Base-by-base conservation (phyloP, 2,113 vertebrate species). In the Nyctereutes procyonoides region DNA sequence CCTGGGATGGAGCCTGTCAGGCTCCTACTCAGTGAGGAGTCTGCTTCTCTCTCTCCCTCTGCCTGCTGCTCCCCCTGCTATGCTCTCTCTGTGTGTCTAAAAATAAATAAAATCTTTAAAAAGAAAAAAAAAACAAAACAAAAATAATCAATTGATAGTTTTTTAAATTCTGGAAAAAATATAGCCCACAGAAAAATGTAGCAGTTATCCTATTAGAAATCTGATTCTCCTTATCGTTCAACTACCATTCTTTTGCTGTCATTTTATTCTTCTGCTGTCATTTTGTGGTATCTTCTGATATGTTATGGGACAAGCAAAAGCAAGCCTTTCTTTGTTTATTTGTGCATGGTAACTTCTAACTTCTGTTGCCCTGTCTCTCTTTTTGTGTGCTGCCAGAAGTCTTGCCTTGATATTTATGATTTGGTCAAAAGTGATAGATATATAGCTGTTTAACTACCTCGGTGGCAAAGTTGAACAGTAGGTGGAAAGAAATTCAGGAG, bases 341-440 rank as follows among this genome's bases (percentile, higher is more conserved):
- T 65, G 26, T 63, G 9, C 60, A 60, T 2, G 19, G 15, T 77
- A 51, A 51, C 20, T 90, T 88, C 71, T 96, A 62, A 63, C 20
- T 88, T 96, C 51, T 93, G 0, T 38, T 90, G n/a, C 22, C 48
- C 19, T 62, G 9, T 77, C 48, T 93, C 10, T 92, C 10, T 92
- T 82, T 87, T 67, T 76, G 74, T 92, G 60, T 92, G 24, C 73
- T 67, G 11, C 63, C 35, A 79, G 63, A 58, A 91, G n/a, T 76
- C 53, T 82, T 80, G 58, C 22, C 51, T 88, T 93, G 65, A 38
- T 92, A 48, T 43, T 73, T 71, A 90, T 48, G 67, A 14, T 95
- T 62, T 97, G 71, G 30, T 96, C 26, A 32, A 67, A 90, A 97
- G 62, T 92, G 73, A 67, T 77, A n/a, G 53, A 24, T 79, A 48